Percentiles rank a stretch among this genome's conserved stretches.
Evolutionary conservation across 2,797 vertebrate genomes (phyloP).

Genomic region (Amblyraja radiata): DNA sequence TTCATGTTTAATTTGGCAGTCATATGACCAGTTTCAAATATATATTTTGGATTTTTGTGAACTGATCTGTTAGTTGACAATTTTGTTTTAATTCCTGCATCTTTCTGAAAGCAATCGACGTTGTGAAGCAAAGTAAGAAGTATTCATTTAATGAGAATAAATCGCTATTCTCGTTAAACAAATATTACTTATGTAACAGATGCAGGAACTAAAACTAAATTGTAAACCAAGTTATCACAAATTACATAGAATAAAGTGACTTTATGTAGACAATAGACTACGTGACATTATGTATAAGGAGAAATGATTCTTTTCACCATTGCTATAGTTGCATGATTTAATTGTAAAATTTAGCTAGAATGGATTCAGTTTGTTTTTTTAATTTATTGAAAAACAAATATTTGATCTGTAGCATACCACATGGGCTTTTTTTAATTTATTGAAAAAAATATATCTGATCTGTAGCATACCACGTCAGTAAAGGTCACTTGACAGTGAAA

Average conservation of each 20-base stretch:
- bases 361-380: not conserved
- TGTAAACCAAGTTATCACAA: no score
- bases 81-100: not conserved
- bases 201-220: no score
- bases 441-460: not conserved
- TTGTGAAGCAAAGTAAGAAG: not conserved
- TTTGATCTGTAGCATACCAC: not conserved
- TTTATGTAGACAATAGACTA: not conserved
- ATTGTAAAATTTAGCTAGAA: no score
- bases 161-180: not conserved
- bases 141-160: no score
- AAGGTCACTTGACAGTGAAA: slow-evolving; percentile 16
- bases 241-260: no score
- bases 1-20: not conserved
- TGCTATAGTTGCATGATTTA: not conserved
- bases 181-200: no score
- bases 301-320: not conserved
- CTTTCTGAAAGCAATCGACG: not conserved
- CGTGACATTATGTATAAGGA: not conserved
- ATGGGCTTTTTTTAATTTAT: not conserved
- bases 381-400: not conserved
- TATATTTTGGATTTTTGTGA: no score
- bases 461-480: not conserved
- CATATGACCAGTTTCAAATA: not conserved
- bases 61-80: not conserved